Percentiles rank a stretch among this genome's conserved stretches.
These are phyloP conservation scores for Ladona fulva DNA, from an alignment of 1,140 invertebrate genomes.

Conservation along the genomic window DNA sequence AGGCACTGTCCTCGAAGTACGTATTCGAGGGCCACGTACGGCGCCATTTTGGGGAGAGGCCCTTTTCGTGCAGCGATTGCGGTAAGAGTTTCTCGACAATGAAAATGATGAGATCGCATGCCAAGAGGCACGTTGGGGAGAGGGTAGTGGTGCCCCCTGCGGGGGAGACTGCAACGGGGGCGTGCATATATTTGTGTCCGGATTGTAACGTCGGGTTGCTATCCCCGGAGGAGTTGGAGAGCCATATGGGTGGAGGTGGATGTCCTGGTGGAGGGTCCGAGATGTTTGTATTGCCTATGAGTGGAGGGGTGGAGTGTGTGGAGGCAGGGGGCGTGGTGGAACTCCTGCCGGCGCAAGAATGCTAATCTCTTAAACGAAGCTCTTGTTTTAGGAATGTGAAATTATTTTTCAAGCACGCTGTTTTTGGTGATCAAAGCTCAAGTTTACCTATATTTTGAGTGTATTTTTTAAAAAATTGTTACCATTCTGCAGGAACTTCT, in stretches of 20 bases:
- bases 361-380: too few relatives aligned
- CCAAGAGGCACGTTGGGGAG: not conserved
- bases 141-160: not conserved
- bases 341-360: too few relatives aligned
- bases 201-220: not conserved
- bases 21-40: constrained; percentile 12
- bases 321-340: not conserved
- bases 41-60: constrained; percentile 14
- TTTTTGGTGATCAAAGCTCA: too few relatives aligned
- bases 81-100: not conserved
- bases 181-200: not conserved
- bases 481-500: too few relatives aligned
- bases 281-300: not conserved
- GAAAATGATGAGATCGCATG: not conserved
- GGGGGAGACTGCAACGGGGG: not conserved
- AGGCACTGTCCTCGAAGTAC: constrained; percentile 10
- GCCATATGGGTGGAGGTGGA: not conserved
- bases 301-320: not conserved
- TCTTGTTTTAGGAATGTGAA: too few relatives aligned
- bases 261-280: not conserved
- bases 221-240: not conserved
- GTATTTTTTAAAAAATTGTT: too few relatives aligned
- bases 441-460: too few relatives aligned
- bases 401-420: too few relatives aligned
- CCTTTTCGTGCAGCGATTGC: constrained; percentile 12